Percentiles rank a stretch among this genome's conserved stretches.
Conservation (phyloP, 2,113 vertebrate genomes). For the Theristicus caerulescens region DNA sequence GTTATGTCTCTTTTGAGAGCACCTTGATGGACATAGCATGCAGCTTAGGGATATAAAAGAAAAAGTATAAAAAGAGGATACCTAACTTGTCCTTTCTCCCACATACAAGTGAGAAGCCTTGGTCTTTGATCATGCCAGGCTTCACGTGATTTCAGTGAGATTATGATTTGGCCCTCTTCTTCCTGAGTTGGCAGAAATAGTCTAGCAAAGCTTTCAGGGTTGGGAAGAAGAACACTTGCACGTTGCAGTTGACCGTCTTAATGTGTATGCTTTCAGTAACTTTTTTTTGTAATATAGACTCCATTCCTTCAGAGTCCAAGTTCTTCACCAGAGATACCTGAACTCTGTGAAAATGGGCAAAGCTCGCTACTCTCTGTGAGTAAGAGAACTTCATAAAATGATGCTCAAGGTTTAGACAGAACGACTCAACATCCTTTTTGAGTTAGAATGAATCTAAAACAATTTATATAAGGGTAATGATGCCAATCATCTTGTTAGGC, state of each 20-base stretch:
- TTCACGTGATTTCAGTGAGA: background rate
- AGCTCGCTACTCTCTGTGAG: background rate
- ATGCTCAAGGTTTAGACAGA: background rate
- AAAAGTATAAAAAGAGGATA: background rate
- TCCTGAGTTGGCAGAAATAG: background rate
- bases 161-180: background rate
- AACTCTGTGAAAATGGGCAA: background rate
- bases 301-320: background rate
- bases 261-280: accelerated
- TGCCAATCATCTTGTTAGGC: background rate
- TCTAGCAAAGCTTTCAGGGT: background rate
- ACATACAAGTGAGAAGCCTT: background rate
- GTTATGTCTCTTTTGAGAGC: background rate
- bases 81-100: background rate
- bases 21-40: accelerated
- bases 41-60: background rate
- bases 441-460: background rate
- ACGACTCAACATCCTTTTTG: background rate
- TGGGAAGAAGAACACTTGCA: background rate
- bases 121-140: background rate
- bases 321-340: background rate
- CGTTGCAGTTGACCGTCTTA: background rate
- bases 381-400: background rate
- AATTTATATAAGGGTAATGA: background rate
- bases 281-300: background rate